Percentiles rank a stretch among this genome's conserved stretches.
These are phyloP conservation scores for Thymelicus sylvestris DNA, from an alignment of 2,888 invertebrate genomes.

Conservation along the genomic window DNA sequence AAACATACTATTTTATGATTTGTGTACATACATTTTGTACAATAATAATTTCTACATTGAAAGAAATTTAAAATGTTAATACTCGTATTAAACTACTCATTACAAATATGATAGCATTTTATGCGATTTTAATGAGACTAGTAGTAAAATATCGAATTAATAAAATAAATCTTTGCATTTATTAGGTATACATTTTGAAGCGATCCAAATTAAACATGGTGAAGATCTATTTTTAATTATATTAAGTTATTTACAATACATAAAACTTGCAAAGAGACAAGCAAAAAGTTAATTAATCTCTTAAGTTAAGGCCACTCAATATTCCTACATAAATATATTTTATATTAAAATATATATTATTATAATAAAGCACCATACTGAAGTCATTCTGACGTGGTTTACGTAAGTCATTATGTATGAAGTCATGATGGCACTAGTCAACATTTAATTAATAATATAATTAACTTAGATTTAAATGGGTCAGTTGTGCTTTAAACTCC, in stretches of 20 bases:
- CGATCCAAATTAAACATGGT: slow-evolving; percentile 53
- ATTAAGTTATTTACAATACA: slow-evolving; percentile 74
- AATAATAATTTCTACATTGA: slow-evolving; percentile 62
- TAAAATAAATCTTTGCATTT: slow-evolving; percentile 66
- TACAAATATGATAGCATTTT: slow-evolving; percentile 67
- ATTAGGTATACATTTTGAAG: slow-evolving; percentile 54
- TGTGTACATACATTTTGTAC: slow-evolving; percentile 81
- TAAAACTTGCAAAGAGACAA: slow-evolving; percentile 53
- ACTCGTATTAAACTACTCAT: slow-evolving; percentile 59
- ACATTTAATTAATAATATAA: slow-evolving; percentile 9
- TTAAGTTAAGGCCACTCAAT: slow-evolving; percentile 69
- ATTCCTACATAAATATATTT: slow-evolving; percentile 50
- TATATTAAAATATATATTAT: slow-evolving; percentile 60
- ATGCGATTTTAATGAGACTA: slow-evolving; percentile 78
- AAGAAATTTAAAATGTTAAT: slow-evolving; percentile 69
- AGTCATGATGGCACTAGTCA: slow-evolving; percentile 32
- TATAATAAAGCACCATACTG: slow-evolving; percentile 38
- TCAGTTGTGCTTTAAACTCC: slow-evolving; percentile 36
- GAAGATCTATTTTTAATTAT: slow-evolving; percentile 53
- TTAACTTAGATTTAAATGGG: slow-evolving; percentile 35
- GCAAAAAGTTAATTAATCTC: slow-evolving; percentile 44
- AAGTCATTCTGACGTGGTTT: slow-evolving; percentile 6
- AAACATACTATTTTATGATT: slow-evolving; percentile 69
- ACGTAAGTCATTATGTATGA: slow-evolving; percentile 8
- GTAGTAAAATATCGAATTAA: slow-evolving; percentile 61